These are phyloP conservation scores for Coremacera marginata DNA, from an alignment of 2,888 invertebrate genomes.

Conservation along the genomic window DNA sequence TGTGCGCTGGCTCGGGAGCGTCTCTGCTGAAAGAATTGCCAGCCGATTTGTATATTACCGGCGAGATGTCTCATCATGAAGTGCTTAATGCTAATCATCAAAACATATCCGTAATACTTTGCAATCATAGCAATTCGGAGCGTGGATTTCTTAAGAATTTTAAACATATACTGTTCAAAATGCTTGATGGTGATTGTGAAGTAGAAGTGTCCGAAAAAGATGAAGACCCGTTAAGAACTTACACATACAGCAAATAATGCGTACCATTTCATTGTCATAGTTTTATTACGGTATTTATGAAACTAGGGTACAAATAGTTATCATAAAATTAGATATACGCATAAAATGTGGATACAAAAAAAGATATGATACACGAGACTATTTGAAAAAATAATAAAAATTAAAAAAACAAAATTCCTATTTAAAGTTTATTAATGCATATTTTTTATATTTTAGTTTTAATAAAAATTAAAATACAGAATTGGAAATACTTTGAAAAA, in stretches of 20 bases:
- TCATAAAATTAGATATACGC: not conserved
- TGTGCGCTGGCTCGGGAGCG: conserved; percentile 92
- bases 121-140: conserved; percentile 95
- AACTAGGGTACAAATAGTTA: not conserved
- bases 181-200: conserved; percentile 68
- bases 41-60: conserved; percentile 88
- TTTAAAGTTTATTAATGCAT: conserved; percentile 10
- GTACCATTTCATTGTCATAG: not conserved
- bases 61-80: conserved; percentile 96
- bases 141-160: conserved; percentile 84
- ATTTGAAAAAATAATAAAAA: not conserved
- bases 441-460: not conserved
- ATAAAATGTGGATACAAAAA: no score
- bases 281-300: not conserved
- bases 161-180: conserved; percentile 62
- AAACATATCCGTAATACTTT: conserved; percentile 84
- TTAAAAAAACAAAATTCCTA: not conserved
- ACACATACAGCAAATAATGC: conserved; percentile 11
- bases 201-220: conserved; percentile 81
- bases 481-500: conserved; percentile 20
- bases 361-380: no score
- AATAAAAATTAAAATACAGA: conserved; percentile 26
- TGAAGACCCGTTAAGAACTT: conserved; percentile 81
- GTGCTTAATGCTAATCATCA: conserved; percentile 86
- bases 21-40: conserved; percentile 79